Evolutionary conservation across 2,113 vertebrate genomes (phyloP), one percentile per base, ranked within the genome.

Genomic region (Alaudala cheleensis): DNA sequence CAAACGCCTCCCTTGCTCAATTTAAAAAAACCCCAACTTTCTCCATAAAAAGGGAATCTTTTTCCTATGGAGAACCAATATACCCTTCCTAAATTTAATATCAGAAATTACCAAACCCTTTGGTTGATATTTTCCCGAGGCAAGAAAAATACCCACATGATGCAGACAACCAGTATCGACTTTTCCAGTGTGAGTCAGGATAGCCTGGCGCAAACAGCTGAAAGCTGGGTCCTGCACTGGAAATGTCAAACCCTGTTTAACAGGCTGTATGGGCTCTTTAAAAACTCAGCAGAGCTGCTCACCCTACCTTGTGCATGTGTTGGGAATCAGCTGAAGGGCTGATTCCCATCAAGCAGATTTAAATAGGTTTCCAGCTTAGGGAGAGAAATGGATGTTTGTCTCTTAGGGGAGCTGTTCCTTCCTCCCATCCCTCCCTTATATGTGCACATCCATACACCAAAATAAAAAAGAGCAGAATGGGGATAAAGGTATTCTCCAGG

Each of bases 321-420:
- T 93, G 95, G 86, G 91, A 96, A 96, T 90, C 72, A 64, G 94
- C 92, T 69, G 61, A 76, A 79, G 39, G 57, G 86, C 94, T 95
- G 91, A 97, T 96, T 96, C 94, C 92, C 96, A 96, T 92, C 88
- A 93, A 95, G 95, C 82, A 95, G 94, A 97, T 97, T 97, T 95
- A 97, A 97, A 95, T 95, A 95, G 76, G 94, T 92, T 93, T 93
- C 90, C 95, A 97, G 92, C 82, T 94, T 93, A 92, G 54, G 71
- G 72, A 97, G 86, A 94, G 67, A 92, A 90, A 95, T 90, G 82
- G 67, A 90, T 86, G 88, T 81, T 92, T 88, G 85, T 81, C 85
- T 96, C 88, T 73, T 90, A 88, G 39, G 82, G 79, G 47, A 90
- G 71, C 86, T 96, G 67, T 50, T 96, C 24, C 50, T 70, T 88